Evolutionary conservation across 2,113 vertebrate species (phyloP).

Genomic region (Tragulus kanchil): DNA sequence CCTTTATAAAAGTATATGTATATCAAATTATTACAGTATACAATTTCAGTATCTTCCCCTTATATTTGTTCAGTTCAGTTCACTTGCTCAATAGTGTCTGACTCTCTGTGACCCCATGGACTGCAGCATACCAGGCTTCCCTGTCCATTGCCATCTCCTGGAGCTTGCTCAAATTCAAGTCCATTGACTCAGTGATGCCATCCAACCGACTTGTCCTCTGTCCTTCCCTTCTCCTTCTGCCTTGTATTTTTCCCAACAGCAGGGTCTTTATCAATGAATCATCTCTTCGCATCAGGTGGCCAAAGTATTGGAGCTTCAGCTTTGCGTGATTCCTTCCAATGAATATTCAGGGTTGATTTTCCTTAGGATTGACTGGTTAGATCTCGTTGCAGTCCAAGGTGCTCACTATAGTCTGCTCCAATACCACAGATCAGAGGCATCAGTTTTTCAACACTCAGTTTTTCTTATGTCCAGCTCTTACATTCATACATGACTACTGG

Average conservation of each 20-base stretch:
- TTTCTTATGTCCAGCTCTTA: not conserved
- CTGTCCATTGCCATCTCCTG: not conserved
- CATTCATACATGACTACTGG: not conserved
- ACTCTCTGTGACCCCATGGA: not conserved
- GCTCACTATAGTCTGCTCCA: not conserved
- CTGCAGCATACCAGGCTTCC: not conserved
- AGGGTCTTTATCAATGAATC: not conserved
- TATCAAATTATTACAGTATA: not conserved
- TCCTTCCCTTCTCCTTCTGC: not conserved
- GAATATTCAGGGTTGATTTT: not conserved
- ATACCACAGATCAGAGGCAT: not conserved
- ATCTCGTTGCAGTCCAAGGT: not conserved
- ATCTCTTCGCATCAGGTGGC: rapidly evolving
- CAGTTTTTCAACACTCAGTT: not conserved
- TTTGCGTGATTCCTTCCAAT: not conserved
- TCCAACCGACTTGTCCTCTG: not conserved
- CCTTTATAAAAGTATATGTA: not conserved
- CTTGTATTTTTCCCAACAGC: not conserved
- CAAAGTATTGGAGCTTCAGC: not conserved
- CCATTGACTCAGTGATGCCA: not conserved
- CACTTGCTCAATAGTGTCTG: rapidly evolving
- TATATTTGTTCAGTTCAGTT: not conserved
- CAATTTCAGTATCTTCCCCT: too few species aligned
- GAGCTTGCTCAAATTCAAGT: not conserved
- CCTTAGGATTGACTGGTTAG: not conserved